Base-by-base conservation (phyloP, 2,113 vertebrate genomes). In the Lontra canadensis region DNA sequence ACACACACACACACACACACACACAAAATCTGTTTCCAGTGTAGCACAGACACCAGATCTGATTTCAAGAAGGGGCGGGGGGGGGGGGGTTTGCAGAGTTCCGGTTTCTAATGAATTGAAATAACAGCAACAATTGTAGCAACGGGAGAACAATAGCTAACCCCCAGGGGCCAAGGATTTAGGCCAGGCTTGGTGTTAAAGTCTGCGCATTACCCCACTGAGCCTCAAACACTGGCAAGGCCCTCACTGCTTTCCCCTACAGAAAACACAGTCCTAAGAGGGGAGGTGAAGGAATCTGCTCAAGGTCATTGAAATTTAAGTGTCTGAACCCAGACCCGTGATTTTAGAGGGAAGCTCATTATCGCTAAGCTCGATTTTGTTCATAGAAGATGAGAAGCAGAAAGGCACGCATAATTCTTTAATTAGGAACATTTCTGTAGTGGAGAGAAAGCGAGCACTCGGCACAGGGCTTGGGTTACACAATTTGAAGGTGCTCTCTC, bases 131-230 rank as follows among this genome's bases (percentile, higher is more conserved):
- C n/a, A 44, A 6, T 10, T 17, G 21, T 4, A 26, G 17, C 4
- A 11, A 34, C 0, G 7, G 47, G 44, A 29, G n/a, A 34, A 74
- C 17, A 20, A 44, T 31, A n/a, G 57, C 44, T 0, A 0, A 8
- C 13, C 6, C 23, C 49, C 21, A 31, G 0, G 34, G 49, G 69
- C 39, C 39, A 7, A 1, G 2, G 6, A 61, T 18, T 34, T n/a
- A 13, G 1, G 44, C 21, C 10, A 20, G 7, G 61, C 57, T 15
- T 1, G 4, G 26, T 5, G 44, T n/a, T 31, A 47, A 29, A 7
- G 4, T 14, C 2, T 2, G 25, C 15, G 23, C 25, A 15, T 20
- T 13, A 47, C 39, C 17, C 71, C 29, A 0, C 0, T 4, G 29
- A 61, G 49, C 39, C 52, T 65, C 36, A 52, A 81, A 15, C 14